Evolutionary conservation across 2,113 vertebrate genomes (phyloP).

Genomic region (Thomomys bottae): DNA sequence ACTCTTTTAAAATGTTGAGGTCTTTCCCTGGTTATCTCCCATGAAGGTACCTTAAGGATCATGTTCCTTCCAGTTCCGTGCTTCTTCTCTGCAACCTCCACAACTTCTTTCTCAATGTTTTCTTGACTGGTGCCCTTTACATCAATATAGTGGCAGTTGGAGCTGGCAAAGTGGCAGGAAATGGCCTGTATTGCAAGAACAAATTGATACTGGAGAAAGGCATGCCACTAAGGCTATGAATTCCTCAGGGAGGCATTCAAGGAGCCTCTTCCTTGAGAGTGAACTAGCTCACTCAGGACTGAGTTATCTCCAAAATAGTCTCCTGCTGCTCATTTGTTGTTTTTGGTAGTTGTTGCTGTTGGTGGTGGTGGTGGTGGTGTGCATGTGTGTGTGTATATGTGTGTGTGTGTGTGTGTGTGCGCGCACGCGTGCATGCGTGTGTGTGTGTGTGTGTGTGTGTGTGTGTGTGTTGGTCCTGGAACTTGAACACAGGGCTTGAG

Average conservation of each 20-base stretch:
- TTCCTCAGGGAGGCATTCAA: neutral
- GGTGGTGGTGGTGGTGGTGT: too few species aligned
- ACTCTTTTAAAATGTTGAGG: too few species aligned
- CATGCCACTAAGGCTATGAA: neutral
- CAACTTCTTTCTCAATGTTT: conserved; percentile 87
- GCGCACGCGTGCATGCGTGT: too few species aligned
- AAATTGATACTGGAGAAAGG: neutral
- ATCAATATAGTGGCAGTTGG: conserved; percentile 91
- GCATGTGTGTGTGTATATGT: too few species aligned
- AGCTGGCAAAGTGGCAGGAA: conserved; percentile 90
- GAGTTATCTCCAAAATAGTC: neutral
- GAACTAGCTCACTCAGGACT: neutral
- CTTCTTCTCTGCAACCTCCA: conserved; percentile 52
- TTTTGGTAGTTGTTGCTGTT: too few species aligned
- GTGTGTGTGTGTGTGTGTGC: too few species aligned
- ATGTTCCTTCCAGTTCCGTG: rapidly evolving
- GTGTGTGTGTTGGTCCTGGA: too few species aligned
- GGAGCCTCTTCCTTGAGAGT: neutral
- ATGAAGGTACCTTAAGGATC: conserved; percentile 84
- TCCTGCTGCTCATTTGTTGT: neutral
- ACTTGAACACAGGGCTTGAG: too few species aligned
- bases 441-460: too few species aligned
- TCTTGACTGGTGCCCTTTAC: conserved; percentile 93
- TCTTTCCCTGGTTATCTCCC: neutral
- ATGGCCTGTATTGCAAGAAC: conserved; percentile 85